Evolutionary conservation across 2,888 invertebrate species (phyloP).

Genomic region (Oasisia sp.): DNA sequence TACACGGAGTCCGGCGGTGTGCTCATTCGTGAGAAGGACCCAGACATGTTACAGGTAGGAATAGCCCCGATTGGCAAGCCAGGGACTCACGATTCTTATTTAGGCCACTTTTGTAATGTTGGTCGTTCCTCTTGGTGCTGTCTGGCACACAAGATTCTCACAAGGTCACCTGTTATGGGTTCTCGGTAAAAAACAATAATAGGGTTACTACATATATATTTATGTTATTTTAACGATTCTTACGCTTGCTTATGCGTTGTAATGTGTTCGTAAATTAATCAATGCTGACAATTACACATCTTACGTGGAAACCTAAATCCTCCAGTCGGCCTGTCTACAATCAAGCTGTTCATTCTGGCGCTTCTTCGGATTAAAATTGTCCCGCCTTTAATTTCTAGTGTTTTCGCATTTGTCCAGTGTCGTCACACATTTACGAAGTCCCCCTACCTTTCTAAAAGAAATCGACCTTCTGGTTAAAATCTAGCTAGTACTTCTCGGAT

Average conservation of each 20-base stretch:
- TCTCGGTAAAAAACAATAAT: neutral
- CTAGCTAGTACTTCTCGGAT: neutral
- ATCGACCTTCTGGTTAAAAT: neutral
- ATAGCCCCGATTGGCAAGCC: neutral
- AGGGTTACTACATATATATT: neutral
- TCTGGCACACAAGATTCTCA: neutral
- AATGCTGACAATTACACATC: neutral
- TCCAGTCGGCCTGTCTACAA: neutral
- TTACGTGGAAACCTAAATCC: neutral
- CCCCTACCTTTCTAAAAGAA: neutral
- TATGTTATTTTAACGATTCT: neutral
- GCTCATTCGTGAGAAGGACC: conserved; percentile 28
- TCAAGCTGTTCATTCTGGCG: too few relatives aligned
- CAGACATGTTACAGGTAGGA: neutral
- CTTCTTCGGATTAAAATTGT: too few relatives aligned
- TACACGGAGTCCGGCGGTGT: conserved; percentile 30
- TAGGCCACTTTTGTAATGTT: too few relatives aligned
- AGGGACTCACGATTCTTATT: too few relatives aligned
- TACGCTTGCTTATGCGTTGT: neutral
- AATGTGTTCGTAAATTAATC: neutral
- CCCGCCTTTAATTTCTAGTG: too few relatives aligned
- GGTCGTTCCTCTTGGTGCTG: neutral
- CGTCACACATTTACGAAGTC: neutral
- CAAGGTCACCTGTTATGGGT: neutral
- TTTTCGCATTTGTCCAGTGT: neutral